Conservation (phyloP, 2,888 invertebrate species). For the Lochmaea crataegi region DNA sequence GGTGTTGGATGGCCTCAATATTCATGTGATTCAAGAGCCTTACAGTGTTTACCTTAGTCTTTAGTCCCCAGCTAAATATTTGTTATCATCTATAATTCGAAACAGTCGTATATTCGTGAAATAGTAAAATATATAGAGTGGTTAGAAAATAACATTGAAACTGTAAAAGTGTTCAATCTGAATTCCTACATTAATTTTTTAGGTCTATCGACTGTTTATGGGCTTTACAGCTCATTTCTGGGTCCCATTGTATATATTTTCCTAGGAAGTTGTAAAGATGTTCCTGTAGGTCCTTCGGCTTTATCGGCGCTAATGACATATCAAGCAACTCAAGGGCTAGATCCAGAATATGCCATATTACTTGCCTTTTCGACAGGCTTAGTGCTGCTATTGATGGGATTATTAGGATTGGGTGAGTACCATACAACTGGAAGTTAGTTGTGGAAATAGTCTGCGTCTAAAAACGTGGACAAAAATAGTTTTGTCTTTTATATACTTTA, state of each 20-base stretch:
- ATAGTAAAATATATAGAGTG: too few species aligned
- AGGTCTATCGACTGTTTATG: conserved; percentile 82
- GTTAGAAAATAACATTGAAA: too few species aligned
- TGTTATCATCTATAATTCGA: too few species aligned
- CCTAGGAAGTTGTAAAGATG: conserved; percentile 92
- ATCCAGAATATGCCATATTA: conserved; percentile 78
- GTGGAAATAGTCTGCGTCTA: too few species aligned
- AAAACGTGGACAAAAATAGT: too few species aligned
- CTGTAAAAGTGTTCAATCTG: too few species aligned
- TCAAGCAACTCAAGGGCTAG: conserved; percentile 76
- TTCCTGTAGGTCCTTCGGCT: conserved; percentile 93
- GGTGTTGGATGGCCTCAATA: too few species aligned
- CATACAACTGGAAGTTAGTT: too few species aligned
- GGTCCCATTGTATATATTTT: conserved; percentile 91
- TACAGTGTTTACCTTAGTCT: too few species aligned
- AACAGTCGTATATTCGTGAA: too few species aligned
- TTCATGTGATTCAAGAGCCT: too few species aligned
- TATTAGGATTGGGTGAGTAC: conserved; percentile 78
- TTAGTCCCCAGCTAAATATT: too few species aligned
- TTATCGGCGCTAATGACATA: conserved; percentile 89
- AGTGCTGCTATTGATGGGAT: conserved; percentile 83
- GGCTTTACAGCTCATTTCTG: conserved; percentile 91
- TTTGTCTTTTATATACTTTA: neutral
- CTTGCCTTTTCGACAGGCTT: conserved; percentile 81
- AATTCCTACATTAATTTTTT: neutral